Base-by-base conservation (phyloP, 2,113 vertebrate genomes). In the Larimichthys crocea region DNA sequence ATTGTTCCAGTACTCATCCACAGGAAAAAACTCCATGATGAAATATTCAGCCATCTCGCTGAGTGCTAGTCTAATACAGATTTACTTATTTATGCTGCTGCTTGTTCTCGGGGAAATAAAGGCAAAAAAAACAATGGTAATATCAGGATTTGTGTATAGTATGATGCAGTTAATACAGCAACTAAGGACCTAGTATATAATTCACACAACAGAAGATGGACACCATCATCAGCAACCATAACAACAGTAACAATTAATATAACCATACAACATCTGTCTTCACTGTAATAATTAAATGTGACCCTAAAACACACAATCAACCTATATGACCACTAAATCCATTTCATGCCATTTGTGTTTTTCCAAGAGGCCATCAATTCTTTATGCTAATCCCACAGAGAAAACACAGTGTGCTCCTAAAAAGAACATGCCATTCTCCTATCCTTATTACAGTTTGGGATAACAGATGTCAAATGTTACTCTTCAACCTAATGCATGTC, bases 11-110 rank as follows among this genome's bases (percentile, higher is more conserved):
- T 9, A 63, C 74, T 84, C 60, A 65, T 75, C 68, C 64, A 76
- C 60, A 80, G 82, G 75, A 91, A 88, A 77, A 74, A 92, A 85
- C 77, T 76, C 62, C 22, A 5, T 57, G 20, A 91, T 93, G 82
- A 93, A 93, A 92, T 90, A 92, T 92, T 91, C 77, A 92, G 81
- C 61, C 86, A 60, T 76, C 70, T 80, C 2, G 44, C 83, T 53
- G 62, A 92, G 89, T 90, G 88, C 91, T 91, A 44, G 87, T 90
- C 90, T 88, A 87, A 88, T 86, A 82, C 70, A 61, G 70, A 85
- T 89, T 90, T 60, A 93, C 85, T 91, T 90, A 93, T 94, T 94
- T 59, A 91, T 92, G 79, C 64, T 44, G 61, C 81, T 83, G 76
- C 79, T 89, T 49, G 12, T 79, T 90, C 72, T 71, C 65, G 0